Conservation (phyloP, 2,797 vertebrate species). For the Discoglossus pictus region DNA sequence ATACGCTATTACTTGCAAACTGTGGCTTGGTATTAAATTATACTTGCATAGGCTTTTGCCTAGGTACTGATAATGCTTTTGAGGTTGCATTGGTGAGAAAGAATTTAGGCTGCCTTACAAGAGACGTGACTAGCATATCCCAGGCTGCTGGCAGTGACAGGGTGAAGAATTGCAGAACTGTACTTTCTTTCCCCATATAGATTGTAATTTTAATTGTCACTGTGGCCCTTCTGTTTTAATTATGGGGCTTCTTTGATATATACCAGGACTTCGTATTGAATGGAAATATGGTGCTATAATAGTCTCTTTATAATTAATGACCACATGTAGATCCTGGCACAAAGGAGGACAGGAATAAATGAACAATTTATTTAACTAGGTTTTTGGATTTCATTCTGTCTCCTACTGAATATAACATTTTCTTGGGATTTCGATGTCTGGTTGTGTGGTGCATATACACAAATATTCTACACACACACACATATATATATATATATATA, state of each 20-base stretch:
- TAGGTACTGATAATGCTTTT: conserved; percentile 91
- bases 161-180: conserved; percentile 83
- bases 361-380: conserved; percentile 86
- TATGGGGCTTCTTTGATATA: conserved; percentile 85
- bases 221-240: conserved; percentile 85
- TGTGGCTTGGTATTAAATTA: conserved; percentile 99
- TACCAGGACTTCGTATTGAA: conserved; percentile 81
- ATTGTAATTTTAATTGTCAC: conserved; percentile 87
- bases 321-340: conserved; percentile 81
- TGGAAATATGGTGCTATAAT: conserved; percentile 87
- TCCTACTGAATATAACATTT: conserved; percentile 77
- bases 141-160: conserved; percentile 76
- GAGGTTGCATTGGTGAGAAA: conserved; percentile 82
- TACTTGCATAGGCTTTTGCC: conserved; percentile 96
- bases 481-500: background rate
- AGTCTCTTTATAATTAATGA: conserved; percentile 87
- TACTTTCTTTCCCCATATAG: conserved; percentile 81
- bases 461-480: background rate
- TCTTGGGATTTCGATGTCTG: conserved; percentile 69
- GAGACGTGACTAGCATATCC: conserved; percentile 79
- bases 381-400: conserved; percentile 79
- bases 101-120: conserved; percentile 83
- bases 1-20: conserved; percentile 99
- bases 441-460: conserved; percentile 58
- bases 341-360: conserved; percentile 83